Conservation (phyloP, 2,113 vertebrate species). For the Neogale vison region DNA sequence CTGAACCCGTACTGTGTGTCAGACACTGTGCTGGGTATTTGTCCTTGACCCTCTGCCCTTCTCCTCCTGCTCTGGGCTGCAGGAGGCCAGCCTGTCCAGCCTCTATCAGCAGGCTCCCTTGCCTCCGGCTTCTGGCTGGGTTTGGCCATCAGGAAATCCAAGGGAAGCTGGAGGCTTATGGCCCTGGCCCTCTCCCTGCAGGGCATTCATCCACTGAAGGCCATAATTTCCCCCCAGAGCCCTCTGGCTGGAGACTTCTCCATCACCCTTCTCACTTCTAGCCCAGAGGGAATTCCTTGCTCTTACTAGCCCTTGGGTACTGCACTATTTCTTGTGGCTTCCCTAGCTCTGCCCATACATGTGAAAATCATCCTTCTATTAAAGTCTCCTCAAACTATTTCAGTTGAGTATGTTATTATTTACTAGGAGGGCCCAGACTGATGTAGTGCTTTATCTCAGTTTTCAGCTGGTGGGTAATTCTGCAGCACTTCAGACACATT, state of each 20-base stretch:
- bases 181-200: not conserved
- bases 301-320: not conserved
- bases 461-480: not conserved
- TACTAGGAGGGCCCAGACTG: not conserved
- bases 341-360: not conserved
- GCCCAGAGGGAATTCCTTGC: not conserved
- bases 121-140: not conserved
- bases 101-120: not conserved
- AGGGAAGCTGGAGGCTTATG: too few relatives aligned
- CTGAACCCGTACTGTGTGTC: too few relatives aligned
- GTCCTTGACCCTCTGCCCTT: not conserved
- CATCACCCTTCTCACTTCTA: not conserved
- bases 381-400: not conserved
- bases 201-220: not conserved
- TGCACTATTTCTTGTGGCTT: not conserved
- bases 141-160: not conserved
- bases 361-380: not conserved
- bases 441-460: not conserved
- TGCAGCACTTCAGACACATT: not conserved
- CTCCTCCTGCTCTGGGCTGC: not conserved
- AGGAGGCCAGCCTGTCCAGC: not conserved
- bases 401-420: not conserved
- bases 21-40: fast-evolving
- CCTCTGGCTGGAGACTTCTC: not conserved
- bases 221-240: not conserved